Evolutionary conservation across 92 coral and sea anemone genomes (phyloP), one percentile per base, ranked within the genome.

Genomic region (Siderastrea siderea): DNA sequence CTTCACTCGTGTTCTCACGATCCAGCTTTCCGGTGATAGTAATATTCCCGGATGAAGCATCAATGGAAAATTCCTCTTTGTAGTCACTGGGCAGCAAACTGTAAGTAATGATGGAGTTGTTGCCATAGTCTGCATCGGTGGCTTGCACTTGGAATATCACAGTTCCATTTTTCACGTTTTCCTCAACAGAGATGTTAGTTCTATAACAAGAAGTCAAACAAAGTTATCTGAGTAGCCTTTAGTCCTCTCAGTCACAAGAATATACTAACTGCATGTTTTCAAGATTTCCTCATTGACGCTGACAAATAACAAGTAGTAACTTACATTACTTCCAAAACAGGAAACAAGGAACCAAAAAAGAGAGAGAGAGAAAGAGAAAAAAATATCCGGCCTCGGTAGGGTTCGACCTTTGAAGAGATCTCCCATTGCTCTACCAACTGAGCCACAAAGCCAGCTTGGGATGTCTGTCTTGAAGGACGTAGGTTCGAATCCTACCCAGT

Each of bases 71-170:
- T 26, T 54, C 54, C 13, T 45, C 58, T 0, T 61, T 14, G 57
- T 77, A 74, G n/a, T 77, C 80, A 47, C 92, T 60, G 8, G 79
- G 64, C 50, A 86, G 62, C 75, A 89, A 46, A 14, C 59, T 49
- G 26, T 89, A 89, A 11, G 49, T 77, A 58, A 89, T 75, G 47
- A 49, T 47, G 49, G 88, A 57, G 59, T 89, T 76, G 71, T 52
- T 77, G 13, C 75, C 84, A 19, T 74, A 69, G 71, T 89, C 92
- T 58, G 75, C 78, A 48, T 89, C 92, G 10, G 58, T 62, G 48
- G 92, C 92, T 44, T 68, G 74, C 7, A 76, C 92, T 89, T 75
- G 82, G 68, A 67, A 82, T 48, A 89, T 81, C 17, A 43, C 47
- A 47, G 74, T 82, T 3, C 92, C 92, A 65, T 43, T 77, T 79